Conservation (phyloP, 2,888 invertebrate species). For the Eubasilissa splendida region DNA sequence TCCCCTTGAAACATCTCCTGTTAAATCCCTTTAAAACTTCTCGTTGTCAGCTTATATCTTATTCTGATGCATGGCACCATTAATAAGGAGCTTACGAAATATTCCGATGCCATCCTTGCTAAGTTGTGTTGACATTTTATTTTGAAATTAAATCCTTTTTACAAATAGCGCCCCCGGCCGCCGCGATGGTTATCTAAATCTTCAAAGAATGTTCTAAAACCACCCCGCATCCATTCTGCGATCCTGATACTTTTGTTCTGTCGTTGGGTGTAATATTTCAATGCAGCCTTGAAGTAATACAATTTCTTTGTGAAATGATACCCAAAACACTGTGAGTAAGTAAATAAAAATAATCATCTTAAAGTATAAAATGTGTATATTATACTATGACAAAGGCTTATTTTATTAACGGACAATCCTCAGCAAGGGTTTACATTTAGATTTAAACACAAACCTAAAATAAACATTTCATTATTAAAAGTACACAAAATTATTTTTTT, state of each 20-base stretch:
- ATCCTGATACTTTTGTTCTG: constrained; percentile 12
- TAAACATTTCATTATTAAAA: no score
- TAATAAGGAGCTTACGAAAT: constrained; percentile 55
- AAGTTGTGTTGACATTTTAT: constrained; percentile 56
- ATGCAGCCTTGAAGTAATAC: constrained; percentile 9
- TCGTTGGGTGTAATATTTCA: constrained; percentile 11
- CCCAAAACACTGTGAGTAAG: no score
- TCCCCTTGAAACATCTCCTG: constrained; percentile 22
- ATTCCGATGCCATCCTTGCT: constrained; percentile 50
- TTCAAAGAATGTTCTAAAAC: constrained; percentile 17
- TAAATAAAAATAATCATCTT: no score
- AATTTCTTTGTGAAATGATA: background rate
- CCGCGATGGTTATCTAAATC: background rate
- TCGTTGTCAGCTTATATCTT: constrained; percentile 54
- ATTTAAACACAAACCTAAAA: no score
- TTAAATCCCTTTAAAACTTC: constrained; percentile 46
- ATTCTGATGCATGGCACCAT: constrained; percentile 56
- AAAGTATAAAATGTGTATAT: no score
- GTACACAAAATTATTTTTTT: no score
- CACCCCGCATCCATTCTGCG: constrained; percentile 11
- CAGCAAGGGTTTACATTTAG: no score
- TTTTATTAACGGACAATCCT: no score
- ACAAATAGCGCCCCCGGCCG: constrained; percentile 43
- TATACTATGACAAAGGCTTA: no score
- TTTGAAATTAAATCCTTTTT: constrained; percentile 54